A percentile compares a stretch with the other conserved stretches of the same genome.
Conservation (phyloP, 2,113 vertebrate genomes). For the Arenaria interpres region DNA sequence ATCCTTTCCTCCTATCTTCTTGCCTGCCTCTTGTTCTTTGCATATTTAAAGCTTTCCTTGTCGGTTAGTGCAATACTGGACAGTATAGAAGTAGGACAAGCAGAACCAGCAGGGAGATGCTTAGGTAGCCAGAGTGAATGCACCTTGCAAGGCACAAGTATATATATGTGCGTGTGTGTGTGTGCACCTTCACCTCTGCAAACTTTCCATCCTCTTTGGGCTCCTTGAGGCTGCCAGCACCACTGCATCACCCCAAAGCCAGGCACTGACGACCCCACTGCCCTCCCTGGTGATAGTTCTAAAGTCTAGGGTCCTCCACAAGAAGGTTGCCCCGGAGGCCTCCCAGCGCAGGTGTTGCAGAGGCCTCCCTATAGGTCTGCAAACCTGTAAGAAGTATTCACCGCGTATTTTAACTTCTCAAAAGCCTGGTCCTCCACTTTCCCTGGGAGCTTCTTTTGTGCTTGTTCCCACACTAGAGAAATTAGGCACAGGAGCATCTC, state of each 20-base stretch:
- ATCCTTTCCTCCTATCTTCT: background rate
- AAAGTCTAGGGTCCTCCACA: background rate
- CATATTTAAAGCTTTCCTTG: background rate
- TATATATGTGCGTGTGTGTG: background rate
- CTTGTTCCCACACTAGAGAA: background rate
- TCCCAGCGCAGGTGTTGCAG: background rate
- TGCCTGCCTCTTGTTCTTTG: background rate
- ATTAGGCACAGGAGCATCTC: background rate
- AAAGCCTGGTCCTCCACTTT: background rate
- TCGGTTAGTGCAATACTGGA: accelerated
- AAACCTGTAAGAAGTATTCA: background rate
- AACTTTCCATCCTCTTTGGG: background rate
- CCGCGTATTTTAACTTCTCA: background rate
- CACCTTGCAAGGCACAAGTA: background rate
- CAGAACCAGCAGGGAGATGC: background rate
- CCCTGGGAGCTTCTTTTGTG: background rate
- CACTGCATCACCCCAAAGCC: background rate
- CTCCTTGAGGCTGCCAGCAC: background rate
- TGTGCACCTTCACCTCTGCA: background rate
- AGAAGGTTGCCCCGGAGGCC: background rate
- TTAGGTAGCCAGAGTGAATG: background rate
- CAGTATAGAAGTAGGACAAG: background rate
- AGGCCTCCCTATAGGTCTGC: background rate
- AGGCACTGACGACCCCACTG: background rate
- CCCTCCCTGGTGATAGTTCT: background rate